Evolutionary conservation across 2,113 vertebrate genomes (phyloP).

Genomic region (Periophthalmodon schlosseri): DNA sequence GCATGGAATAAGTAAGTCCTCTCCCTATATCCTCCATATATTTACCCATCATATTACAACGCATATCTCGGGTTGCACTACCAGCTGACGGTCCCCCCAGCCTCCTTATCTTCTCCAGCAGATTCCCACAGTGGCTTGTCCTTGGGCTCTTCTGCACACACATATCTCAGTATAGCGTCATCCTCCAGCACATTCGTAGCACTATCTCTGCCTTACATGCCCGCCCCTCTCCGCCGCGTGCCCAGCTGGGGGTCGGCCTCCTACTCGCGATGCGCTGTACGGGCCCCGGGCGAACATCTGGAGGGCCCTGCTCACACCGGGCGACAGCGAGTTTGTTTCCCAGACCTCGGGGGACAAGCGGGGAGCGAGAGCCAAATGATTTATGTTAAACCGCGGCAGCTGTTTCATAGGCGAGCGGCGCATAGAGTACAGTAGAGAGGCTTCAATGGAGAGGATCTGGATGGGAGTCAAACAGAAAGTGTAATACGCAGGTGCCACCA

Average conservation of each 20-base stretch:
- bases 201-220: conserved; percentile 3
- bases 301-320: conserved; percentile 33
- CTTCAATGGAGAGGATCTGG: conserved; percentile 1
- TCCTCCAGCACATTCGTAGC: not conserved
- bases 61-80: not conserved
- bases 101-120: not conserved
- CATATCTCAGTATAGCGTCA: not conserved
- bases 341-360: conserved; percentile 21
- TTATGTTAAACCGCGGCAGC: conserved; percentile 23
- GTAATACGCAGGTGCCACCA: conserved; percentile 16
- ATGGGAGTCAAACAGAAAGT: not conserved
- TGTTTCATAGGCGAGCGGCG: conserved; percentile 27
- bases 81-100: not conserved
- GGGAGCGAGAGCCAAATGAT: conserved; percentile 21
- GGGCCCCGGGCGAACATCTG: conserved; percentile 44
- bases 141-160: not conserved
- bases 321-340: conserved; percentile 16
- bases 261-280: conserved; percentile 43
- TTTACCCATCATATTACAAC: not conserved
- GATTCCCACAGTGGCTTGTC: not conserved
- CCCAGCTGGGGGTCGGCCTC: conserved; percentile 12
- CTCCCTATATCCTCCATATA: not conserved
- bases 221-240: not conserved
- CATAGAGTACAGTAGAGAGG: conserved; percentile 2
- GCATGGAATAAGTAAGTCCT: conserved; percentile 97